A percentile compares a stretch with the other conserved stretches of the same genome.
phyloP scores from a whole-genome alignment of 2,797 vertebrate species.

The Chiloscyllium punctatum region DNA sequence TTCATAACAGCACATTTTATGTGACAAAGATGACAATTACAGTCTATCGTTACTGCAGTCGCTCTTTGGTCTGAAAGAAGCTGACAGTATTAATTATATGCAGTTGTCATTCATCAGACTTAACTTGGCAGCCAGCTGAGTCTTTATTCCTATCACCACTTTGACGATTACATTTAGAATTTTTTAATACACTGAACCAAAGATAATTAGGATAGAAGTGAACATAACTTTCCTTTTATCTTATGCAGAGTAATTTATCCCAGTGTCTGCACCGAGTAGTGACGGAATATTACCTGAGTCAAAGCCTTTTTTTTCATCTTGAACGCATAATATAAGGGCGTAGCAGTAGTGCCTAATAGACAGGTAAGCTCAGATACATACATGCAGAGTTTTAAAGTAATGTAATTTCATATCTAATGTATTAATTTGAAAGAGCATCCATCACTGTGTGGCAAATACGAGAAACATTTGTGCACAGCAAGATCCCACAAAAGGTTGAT shows the following conservation, averaged over 20 bases:
- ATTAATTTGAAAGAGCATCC: background rate
- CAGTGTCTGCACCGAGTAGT: background rate
- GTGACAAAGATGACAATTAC: constrained; percentile 80
- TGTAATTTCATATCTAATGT: background rate
- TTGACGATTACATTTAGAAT: constrained; percentile 69
- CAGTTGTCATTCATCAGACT: constrained; percentile 67
- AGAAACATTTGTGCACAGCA: background rate
- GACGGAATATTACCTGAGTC: background rate
- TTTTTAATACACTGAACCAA: constrained; percentile 68
- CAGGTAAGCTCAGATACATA: background rate
- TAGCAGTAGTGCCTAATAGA: background rate
- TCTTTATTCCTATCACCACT: constrained; percentile 58
- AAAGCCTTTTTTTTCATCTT: background rate
- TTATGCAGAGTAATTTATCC: constrained; percentile 36
- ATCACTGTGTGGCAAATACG: no score
- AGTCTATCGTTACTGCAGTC: constrained; percentile 69
- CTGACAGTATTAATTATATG: constrained; percentile 73
- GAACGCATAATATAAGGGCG: background rate
- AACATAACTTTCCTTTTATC: constrained; percentile 52
- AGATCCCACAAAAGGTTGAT: background rate
- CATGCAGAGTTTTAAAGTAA: background rate
- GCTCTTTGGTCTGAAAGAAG: constrained; percentile 62
- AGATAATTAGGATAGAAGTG: constrained; percentile 66
- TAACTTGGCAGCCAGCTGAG: constrained; percentile 67
- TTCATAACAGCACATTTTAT: constrained; percentile 83